phyloP scores from a whole-genome alignment of 2,797 vertebrate genomes.

The Lacerta viridis region DNA sequence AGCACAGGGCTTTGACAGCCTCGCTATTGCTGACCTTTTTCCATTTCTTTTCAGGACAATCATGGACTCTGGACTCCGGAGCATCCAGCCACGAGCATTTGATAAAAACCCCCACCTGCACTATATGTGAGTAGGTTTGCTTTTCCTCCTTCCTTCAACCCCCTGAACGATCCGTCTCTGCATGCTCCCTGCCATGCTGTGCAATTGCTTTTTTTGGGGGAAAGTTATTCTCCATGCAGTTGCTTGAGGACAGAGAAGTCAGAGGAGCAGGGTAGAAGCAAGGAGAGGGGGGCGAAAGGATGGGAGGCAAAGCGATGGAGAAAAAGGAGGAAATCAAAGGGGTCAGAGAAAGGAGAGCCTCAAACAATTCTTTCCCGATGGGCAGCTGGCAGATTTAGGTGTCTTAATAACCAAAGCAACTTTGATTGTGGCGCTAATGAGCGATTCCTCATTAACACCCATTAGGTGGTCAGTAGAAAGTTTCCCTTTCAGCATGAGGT shows the following conservation, averaged over 20 bases:
- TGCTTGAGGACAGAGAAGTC: accelerated
- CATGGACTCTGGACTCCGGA: conserved; percentile 90
- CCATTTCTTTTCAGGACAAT: conserved; percentile 86
- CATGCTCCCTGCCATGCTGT: no score
- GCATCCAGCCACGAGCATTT: conserved; percentile 90
- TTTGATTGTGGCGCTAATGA: accelerated
- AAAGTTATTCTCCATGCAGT: accelerated
- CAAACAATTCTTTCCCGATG: neutral
- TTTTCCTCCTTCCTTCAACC: neutral
- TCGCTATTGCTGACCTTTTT: neutral
- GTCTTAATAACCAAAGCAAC: neutral
- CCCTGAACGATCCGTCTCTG: neutral
- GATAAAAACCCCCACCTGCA: conserved; percentile 93
- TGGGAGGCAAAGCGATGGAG: neutral
- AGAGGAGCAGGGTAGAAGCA: neutral
- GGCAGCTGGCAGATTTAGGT: neutral
- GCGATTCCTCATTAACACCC: neutral
- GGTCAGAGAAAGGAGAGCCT: neutral
- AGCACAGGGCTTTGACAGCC: accelerated
- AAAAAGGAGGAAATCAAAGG: neutral
- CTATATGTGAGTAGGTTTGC: conserved; percentile 91
- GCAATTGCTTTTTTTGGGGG: neutral
- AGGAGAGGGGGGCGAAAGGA: neutral
- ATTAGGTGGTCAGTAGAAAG: accelerated
- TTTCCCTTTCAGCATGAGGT: neutral